Percentiles rank a stretch among this genome's conserved stretches.
These are phyloP conservation scores for Agrotis segetum DNA, from an alignment of 2,888 invertebrate genomes.

Conservation along the genomic window DNA sequence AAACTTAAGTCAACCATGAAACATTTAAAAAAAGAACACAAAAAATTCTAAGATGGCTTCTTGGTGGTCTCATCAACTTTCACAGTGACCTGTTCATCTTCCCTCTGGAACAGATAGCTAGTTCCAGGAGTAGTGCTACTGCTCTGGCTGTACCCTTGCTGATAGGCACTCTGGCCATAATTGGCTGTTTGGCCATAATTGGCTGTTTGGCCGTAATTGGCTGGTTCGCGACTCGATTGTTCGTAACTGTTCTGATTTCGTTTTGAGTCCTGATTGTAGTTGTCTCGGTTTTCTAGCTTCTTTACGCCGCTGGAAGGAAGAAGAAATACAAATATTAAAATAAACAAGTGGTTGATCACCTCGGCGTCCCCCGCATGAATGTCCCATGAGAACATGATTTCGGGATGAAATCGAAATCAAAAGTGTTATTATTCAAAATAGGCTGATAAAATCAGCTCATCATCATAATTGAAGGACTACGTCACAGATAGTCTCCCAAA, in stretches of 20 bases:
- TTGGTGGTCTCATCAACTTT: conserved; percentile 83
- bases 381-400: too few relatives aligned
- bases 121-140: conserved; percentile 87
- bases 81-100: conserved; percentile 84
- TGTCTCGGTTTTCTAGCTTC: conserved; percentile 71
- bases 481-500: too few relatives aligned
- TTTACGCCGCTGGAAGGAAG: conserved; percentile 75
- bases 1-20: conserved; percentile 46
- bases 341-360: not conserved
- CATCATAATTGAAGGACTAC: too few relatives aligned
- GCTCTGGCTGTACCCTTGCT: conserved; percentile 67
- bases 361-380: too few relatives aligned
- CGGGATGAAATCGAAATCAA: too few relatives aligned
- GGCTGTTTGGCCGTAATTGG: conserved; percentile 59
- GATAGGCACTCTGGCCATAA: conserved; percentile 61
- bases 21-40: conserved; percentile 30
- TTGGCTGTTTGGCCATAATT: conserved; percentile 60
- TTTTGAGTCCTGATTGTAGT: conserved; percentile 62
- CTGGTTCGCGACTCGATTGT: conserved; percentile 59
- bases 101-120: conserved; percentile 90
- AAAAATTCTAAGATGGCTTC: conserved; percentile 69
- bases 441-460: too few relatives aligned
- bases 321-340: not conserved
- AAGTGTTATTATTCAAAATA: too few relatives aligned
- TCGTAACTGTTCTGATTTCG: conserved; percentile 67